Evolutionary conservation across 2,797 vertebrate species (phyloP).

Genomic region (Triplophysa bombifrons): DNA sequence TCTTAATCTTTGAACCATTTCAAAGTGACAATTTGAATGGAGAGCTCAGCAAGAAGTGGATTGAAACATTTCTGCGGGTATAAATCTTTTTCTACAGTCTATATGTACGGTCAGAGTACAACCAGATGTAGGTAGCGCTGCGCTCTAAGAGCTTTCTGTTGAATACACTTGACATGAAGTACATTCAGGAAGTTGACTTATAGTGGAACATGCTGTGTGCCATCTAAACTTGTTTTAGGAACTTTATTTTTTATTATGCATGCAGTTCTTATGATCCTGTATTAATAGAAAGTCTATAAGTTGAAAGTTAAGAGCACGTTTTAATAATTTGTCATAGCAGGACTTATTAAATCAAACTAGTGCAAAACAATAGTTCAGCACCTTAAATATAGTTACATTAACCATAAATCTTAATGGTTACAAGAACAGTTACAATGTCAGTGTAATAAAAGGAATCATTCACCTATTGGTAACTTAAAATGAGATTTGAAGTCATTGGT

Average conservation of each 20-base stretch:
- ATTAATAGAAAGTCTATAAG: too few relatives aligned
- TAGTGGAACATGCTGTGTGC: not conserved
- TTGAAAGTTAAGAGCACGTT: not conserved
- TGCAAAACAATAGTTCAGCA: not conserved
- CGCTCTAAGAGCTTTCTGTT: not conserved
- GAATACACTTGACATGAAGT: constrained; percentile 12
- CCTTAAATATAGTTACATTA: not conserved
- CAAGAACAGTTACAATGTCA: too few relatives aligned
- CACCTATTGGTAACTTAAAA: too few relatives aligned
- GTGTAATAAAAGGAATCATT: too few relatives aligned
- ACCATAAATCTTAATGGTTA: too few relatives aligned
- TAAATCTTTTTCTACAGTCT: constrained; percentile 23
- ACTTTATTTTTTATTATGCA: too few relatives aligned
- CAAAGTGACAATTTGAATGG: constrained; percentile 60
- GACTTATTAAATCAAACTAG: not conserved
- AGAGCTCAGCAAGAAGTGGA: constrained; percentile 46
- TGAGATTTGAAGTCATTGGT: too few relatives aligned
- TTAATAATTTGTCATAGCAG: not conserved
- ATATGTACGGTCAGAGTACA: constrained; percentile 20
- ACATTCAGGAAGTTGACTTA: not conserved
- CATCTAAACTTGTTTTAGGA: too few relatives aligned
- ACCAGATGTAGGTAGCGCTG: constrained; percentile 32
- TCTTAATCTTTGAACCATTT: constrained; percentile 60
- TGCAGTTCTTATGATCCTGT: too few relatives aligned
- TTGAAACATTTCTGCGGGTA: constrained; percentile 55